Base-by-base conservation (phyloP, 2,888 invertebrate genomes). In the Gastracanthus pulcherrimus region DNA sequence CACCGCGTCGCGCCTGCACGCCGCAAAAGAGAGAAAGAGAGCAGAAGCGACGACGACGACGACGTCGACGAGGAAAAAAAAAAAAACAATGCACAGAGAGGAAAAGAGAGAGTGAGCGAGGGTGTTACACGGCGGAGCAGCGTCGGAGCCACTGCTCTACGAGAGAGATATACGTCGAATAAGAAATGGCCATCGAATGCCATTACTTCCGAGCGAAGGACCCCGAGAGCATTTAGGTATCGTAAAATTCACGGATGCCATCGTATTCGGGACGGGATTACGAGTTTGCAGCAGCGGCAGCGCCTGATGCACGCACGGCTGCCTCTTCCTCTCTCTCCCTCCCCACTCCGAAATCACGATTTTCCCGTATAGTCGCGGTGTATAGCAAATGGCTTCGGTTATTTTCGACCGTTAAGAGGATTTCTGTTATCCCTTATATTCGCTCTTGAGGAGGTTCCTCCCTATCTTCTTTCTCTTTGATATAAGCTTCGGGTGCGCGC, bases 191-290 rank as follows among this genome's bases (percentile, higher is more conserved):
- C 77, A 77, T 81, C 60, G 81, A 81, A 81, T 41, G 64, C 74
- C 81, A 78, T 81, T 81, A 81, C 78, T 81, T 78, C 74, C 81
- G 71, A 67, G 41, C 77, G 77, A 81, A 77, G 72, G 72, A 77
- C 76, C 45, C 13, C 60, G 74, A 64, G 71, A 81, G 74, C 78
- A 81, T 81, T 81, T 81, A 78, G 78, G 81, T 81, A 81, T 81
- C 81, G 81, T 81, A 81, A 81, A 81, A 81, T 76, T 81, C 76
- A 41, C 70, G 70, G 70, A 75, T 80, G 75, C 81, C 72, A 29
- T 67, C 48, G 71, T 36, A 55, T 66, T 58, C 66, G 62, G 62
- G 66, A 48, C 58, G 66, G 71, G 76, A 76, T 80, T 80, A 80
- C 74, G 71, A 71, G 64, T 64, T 71, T 60, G 45, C 23, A 58